Base-by-base conservation (phyloP, 2,888 invertebrate species). In the Xestia sexstrigata region DNA sequence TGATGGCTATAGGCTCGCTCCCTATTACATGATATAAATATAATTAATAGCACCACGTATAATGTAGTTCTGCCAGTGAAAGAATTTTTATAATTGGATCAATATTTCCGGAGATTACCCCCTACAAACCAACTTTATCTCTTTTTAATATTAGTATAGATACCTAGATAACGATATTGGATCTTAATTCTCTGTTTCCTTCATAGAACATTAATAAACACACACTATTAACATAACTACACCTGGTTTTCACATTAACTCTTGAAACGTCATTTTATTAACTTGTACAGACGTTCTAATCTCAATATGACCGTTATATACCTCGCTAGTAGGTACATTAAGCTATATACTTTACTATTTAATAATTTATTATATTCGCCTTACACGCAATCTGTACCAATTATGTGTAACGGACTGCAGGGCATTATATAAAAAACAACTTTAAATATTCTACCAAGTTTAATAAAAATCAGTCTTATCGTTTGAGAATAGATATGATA, bases 381-480 rank as follows among this genome's bases (percentile, higher is more conserved):
- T 70, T 82, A 85, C 78, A 82, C 39, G 88, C 69, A 74, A 87
- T 85, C 72, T 78, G 71, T 75, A 67, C 69, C 88, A 87, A 85
- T 85, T 85, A 85, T 73, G 39, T 74, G 84, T 65, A 81, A 74
- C 70, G 49, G 60, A 87, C 71, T 47, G 66, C 39, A n/a, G 55
- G 47, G 49, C 47, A 87, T 84, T 85, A 85, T 73, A 63, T 55
- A 65, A 66, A 67, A 0, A 35, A 74, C 76, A 52, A 74, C 9
- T 17, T 72, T 74, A 62, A 7, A 45, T 7, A 49, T 6, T 35
- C 26, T 6, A 8, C 13, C 7, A 9, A 8, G 3, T 0, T n/a
- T 69, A 9, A 42, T 8, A 2, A 77, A 55, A 35, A 4, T 65
- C 17, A 72, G 39, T 30, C 70, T 20, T 85, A 77, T 35, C 0